A percentile compares a stretch with the other conserved stretches of the same genome.
Evolutionary conservation across 2,888 invertebrate species (phyloP).

Genomic region (Stegana nigrithorax): DNA sequence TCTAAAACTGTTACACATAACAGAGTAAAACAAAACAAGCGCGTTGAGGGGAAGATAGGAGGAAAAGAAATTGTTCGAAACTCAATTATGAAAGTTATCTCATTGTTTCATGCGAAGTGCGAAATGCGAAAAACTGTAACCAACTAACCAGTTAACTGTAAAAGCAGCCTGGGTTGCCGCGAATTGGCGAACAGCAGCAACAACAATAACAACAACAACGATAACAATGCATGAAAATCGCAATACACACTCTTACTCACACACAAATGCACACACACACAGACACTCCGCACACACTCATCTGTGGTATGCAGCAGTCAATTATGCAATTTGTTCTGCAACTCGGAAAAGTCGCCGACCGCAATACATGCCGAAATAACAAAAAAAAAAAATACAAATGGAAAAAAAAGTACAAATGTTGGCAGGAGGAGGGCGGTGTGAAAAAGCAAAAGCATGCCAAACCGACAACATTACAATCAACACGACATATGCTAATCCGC

Average conservation of each 20-base stretch:
- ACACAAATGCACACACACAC: background rate
- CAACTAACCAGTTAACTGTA: background rate
- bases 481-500: conserved; percentile 16
- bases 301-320: conserved; percentile 12
- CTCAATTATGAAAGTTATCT: conserved; percentile 16
- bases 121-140: background rate
- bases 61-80: conserved; percentile 12
- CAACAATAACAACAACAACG: background rate
- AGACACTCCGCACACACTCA: too few relatives aligned
- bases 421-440: background rate
- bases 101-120: background rate
- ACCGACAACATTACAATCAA: conserved; percentile 14
- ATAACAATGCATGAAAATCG: background rate
- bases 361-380: conserved; percentile 3
- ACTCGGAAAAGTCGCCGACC: conserved; percentile 22
- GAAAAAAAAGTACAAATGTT: too few relatives aligned
- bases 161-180: background rate
- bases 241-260: too few relatives aligned
- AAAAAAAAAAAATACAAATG: too few relatives aligned
- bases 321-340: conserved; percentile 21
- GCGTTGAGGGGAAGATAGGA: background rate
- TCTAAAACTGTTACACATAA: background rate
- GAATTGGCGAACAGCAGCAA: background rate
- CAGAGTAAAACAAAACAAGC: background rate
- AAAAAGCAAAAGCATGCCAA: background rate